Evolutionary conservation across 2,113 vertebrate genomes (phyloP).

Genomic region (Burhinus bistriatus): DNA sequence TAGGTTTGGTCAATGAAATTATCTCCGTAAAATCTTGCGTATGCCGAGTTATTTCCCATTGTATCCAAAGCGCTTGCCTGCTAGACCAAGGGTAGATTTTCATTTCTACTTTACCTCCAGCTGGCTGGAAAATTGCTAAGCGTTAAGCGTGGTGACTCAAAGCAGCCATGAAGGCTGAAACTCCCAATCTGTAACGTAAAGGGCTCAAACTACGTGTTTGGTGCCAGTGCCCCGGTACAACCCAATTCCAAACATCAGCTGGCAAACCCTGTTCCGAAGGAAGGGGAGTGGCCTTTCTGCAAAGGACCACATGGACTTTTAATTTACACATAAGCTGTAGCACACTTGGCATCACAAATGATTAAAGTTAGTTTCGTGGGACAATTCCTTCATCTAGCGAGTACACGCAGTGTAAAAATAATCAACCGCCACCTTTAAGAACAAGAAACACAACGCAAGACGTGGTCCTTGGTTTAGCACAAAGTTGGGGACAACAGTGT

Average conservation of each 20-base stretch:
- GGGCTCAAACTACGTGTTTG: background rate
- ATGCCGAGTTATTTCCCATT: background rate
- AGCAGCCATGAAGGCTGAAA: background rate
- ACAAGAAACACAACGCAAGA: too few species aligned
- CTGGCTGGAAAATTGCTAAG: background rate
- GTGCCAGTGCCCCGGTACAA: accelerated
- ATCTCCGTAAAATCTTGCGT: background rate
- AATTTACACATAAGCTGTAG: too few species aligned
- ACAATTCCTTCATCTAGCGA: background rate
- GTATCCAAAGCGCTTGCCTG: background rate
- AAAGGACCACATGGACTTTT: too few species aligned
- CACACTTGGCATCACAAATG: background rate
- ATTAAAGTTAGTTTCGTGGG: accelerated
- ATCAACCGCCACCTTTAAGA: background rate
- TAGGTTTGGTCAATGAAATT: background rate
- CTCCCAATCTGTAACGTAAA: background rate
- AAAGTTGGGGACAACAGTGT: background rate
- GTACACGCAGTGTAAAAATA: background rate
- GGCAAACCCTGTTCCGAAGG: too few species aligned
- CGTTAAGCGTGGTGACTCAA: background rate
- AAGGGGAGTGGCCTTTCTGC: background rate
- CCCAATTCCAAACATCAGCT: background rate
- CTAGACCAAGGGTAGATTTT: background rate
- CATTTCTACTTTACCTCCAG: background rate
- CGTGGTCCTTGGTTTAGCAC: background rate